Conservation (phyloP, 1,140 invertebrate species). For the Ooceraea biroi region DNA sequence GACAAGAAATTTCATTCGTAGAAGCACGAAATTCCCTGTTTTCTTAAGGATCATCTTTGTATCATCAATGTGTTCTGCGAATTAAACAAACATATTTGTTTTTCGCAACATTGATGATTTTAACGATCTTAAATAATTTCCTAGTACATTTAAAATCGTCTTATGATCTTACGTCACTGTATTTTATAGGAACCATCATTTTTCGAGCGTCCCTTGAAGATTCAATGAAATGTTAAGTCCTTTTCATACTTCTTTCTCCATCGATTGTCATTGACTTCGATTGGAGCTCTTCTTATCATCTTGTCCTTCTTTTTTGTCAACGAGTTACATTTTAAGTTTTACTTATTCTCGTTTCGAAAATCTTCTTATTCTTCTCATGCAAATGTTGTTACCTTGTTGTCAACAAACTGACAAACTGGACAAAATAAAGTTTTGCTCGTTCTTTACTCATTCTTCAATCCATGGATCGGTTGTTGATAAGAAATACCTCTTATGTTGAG, state of each 20-base stretch:
- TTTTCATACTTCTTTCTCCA: neutral
- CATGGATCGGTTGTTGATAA: constrained; percentile 22
- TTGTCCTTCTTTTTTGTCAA: neutral
- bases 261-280: neutral
- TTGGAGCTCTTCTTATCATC: constrained; percentile 7
- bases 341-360: neutral
- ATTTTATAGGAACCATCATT: neutral
- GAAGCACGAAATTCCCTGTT: constrained; percentile 19
- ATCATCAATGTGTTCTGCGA: constrained; percentile 16
- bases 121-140: constrained; percentile 11
- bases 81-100: constrained; percentile 16
- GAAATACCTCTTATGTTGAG: constrained; percentile 17
- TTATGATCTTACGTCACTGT: neutral
- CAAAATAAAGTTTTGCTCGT: neutral
- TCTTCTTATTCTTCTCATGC: neutral
- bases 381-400: neutral
- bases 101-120: neutral
- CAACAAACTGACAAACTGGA: constrained; percentile 26
- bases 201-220: neutral
- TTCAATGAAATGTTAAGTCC: neutral
- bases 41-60: neutral
- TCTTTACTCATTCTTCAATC: neutral
- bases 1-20: neutral
- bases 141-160: neutral
- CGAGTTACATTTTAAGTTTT: constrained; percentile 16